phyloP scores from a whole-genome alignment of 2,113 vertebrate genomes.

The Vimba vimba region DNA sequence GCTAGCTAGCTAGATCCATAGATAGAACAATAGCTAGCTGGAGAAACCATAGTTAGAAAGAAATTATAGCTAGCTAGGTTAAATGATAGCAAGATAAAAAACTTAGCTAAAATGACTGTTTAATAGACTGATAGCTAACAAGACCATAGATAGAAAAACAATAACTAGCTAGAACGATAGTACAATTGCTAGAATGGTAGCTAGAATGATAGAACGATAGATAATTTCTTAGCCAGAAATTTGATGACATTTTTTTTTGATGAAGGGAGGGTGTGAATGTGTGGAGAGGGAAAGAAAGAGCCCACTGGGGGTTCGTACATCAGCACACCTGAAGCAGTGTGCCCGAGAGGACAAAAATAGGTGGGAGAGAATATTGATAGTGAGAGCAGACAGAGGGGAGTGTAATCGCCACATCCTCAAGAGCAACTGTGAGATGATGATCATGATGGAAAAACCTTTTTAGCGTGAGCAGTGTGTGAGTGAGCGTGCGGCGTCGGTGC shows the following conservation, averaged over 20 bases:
- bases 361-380: conserved; percentile 21
- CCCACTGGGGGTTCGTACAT: not conserved
- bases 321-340: not conserved
- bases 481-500: not conserved
- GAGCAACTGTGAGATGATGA: not conserved
- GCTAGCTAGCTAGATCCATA: not conserved
- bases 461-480: not conserved
- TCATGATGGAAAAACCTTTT: conserved; percentile 9
- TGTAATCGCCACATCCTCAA: not conserved
- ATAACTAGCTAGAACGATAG: not conserved
- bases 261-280: not conserved
- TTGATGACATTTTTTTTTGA: not conserved
- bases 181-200: not conserved
- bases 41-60: not conserved
- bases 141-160: not conserved
- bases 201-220: not conserved
- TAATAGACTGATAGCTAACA: too few relatives aligned
- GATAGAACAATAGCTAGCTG: not conserved
- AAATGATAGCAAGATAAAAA: too few relatives aligned
- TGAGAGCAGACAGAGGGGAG: not conserved
- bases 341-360: not conserved
- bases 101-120: too few relatives aligned
- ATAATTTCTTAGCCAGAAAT: not conserved
- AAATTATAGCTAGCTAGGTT: not conserved
- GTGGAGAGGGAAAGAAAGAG: not conserved